Conservation (phyloP, 2,113 vertebrate species). For the Chrysemys picta region DNA sequence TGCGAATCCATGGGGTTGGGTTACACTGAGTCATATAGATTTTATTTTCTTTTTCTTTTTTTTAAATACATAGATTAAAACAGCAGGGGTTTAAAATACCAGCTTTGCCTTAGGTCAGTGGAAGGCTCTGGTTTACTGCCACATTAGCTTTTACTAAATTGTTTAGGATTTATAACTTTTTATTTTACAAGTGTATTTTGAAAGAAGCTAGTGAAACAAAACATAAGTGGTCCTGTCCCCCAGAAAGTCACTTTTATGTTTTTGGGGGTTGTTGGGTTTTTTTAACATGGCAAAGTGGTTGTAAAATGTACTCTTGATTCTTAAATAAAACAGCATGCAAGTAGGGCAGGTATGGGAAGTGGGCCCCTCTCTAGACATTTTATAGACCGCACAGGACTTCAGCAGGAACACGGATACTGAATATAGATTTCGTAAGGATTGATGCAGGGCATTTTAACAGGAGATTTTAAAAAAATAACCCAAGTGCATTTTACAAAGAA, state of each 20-base stretch:
- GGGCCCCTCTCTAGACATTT: slow-evolving; percentile 70
- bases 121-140: slow-evolving; percentile 51
- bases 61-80: neutral
- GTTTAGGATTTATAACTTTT: slow-evolving; percentile 65
- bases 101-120: slow-evolving; percentile 31
- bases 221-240: slow-evolving; percentile 45
- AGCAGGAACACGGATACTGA: slow-evolving; percentile 53
- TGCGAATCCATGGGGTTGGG: slow-evolving; percentile 14
- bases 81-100: slow-evolving; percentile 38
- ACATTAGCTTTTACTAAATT: slow-evolving; percentile 66
- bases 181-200: slow-evolving; percentile 72
- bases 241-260: slow-evolving; percentile 69
- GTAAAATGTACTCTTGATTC: slow-evolving; percentile 73
- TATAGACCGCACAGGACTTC: slow-evolving; percentile 75
- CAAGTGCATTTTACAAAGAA: slow-evolving; percentile 47
- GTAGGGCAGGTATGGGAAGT: slow-evolving; percentile 68
- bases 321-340: slow-evolving; percentile 78
- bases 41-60: neutral
- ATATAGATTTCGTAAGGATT: neutral
- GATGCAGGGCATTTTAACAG: neutral
- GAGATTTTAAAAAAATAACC: neutral
- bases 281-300: slow-evolving; percentile 70
- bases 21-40: slow-evolving; percentile 46
- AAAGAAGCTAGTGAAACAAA: slow-evolving; percentile 72
- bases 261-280: slow-evolving; percentile 44